Conservation (phyloP, 1,140 invertebrate genomes). For the Mamestra configurata region DNA sequence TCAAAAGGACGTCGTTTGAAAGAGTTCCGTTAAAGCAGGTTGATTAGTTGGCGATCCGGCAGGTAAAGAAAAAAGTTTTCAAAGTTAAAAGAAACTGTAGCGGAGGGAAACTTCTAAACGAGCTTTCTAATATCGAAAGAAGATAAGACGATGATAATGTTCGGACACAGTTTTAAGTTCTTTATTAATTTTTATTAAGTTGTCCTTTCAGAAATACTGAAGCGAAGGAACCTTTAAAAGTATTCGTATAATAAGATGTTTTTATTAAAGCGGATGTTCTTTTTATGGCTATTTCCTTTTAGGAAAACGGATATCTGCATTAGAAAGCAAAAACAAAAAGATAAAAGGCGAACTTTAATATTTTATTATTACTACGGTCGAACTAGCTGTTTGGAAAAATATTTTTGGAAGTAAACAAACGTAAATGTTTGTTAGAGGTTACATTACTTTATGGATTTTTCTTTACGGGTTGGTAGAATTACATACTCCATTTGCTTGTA, state of each 20-base stretch:
- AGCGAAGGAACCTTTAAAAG: neutral
- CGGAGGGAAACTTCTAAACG: slow-evolving; percentile 16
- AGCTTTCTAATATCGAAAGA: slow-evolving; percentile 14
- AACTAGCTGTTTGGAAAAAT: neutral
- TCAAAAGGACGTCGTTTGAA: slow-evolving; percentile 52
- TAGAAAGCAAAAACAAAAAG: neutral
- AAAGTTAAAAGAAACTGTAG: slow-evolving; percentile 53
- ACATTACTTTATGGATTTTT: too few species aligned
- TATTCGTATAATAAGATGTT: slow-evolving; percentile 16
- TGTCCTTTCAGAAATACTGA: slow-evolving; percentile 1
- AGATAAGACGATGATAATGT: slow-evolving; percentile 37
- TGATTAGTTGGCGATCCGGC: slow-evolving; percentile 58
- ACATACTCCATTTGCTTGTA: too few species aligned
- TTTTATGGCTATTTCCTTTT: slow-evolving; percentile 6
- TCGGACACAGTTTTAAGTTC: slow-evolving; percentile 16
- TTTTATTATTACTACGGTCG: neutral
- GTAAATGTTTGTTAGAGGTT: too few species aligned
- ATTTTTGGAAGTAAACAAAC: neutral
- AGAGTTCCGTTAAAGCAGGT: slow-evolving; percentile 45
- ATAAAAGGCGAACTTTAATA: slow-evolving; percentile 15
- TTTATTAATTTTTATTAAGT: slow-evolving; percentile 40
- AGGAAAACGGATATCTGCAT: neutral
- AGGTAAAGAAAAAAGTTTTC: slow-evolving; percentile 54
- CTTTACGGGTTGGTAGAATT: too few species aligned
- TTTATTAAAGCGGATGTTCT: slow-evolving; percentile 11